Base-by-base conservation (phyloP, 2,113 vertebrate genomes). In the Halichoeres trimaculatus region DNA sequence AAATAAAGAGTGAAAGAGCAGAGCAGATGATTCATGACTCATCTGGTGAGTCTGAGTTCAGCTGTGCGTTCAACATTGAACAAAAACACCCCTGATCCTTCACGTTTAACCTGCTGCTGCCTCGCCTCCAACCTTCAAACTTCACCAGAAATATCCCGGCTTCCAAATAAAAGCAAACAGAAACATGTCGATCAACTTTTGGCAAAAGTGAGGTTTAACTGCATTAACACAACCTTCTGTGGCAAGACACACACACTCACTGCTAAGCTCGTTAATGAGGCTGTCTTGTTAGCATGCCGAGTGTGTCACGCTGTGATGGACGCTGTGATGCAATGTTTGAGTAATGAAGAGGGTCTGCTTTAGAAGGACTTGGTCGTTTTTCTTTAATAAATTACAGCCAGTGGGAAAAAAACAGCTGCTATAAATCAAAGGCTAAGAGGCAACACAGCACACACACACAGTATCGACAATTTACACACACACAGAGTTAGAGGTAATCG, bases 361-460 rank as follows among this genome's bases (percentile, higher is more conserved):
- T 3, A 36, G 24, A 53, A 36, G 51, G 69, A 40, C 77, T 26
- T 36, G 5, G 51, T 30, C 76, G 69, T 80, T 81, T 83, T 76
- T 67, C 54, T 83, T 38, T 64, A 68, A 89, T 79, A 68, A 80
- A 89, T 73, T 0, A 7, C 66, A 41, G 63, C 63, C 65, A 34
- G 53, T 53, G 73, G 76, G 78, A 77, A 51, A 11, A 80, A 77
- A 51, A 11, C 17, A 41, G 65, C 62, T 14, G 74, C 53, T 54
- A 80, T 88, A 74, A 84, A 83, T 86, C 84, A 85, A 73, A 77
- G 53, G 38, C 55, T 70, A 74, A 85, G 66, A 78, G 80, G 70
- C 19, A 24, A 65, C 1, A 51, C 26, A 8, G n/a, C 60, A 24
- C 73, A 64, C 66, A 60, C 66, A 60, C 61, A 57, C 26, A 48